These are phyloP conservation scores for Euschistus heros DNA, from an alignment of 1,140 invertebrate species.

Conservation along the genomic window DNA sequence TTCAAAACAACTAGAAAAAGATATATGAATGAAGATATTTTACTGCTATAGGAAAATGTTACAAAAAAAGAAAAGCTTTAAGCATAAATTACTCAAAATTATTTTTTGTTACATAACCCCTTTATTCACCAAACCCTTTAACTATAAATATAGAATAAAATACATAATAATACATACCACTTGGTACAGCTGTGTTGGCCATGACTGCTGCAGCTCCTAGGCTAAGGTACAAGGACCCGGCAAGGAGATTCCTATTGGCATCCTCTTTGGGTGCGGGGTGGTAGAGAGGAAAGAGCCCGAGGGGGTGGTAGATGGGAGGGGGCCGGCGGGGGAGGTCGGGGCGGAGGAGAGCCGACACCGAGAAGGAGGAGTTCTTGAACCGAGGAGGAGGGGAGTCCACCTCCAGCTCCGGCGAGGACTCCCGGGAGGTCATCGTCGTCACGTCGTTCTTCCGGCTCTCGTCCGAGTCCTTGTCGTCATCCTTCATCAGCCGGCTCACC, in stretches of 20 bases:
- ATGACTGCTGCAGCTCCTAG: conserved; percentile 41
- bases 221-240: conserved; percentile 49
- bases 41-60: too few relatives aligned
- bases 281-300: conserved; percentile 17
- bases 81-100: too few relatives aligned
- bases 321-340: conserved; percentile 55
- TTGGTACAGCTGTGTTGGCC: conserved; percentile 26
- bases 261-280: conserved; percentile 34
- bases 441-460: conserved; percentile 34
- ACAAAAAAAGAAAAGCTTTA: too few relatives aligned
- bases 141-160: too few relatives aligned
- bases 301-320: conserved; percentile 30
- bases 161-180: conserved; percentile 24
- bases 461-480: conserved; percentile 29
- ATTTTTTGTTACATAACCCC: too few relatives aligned
- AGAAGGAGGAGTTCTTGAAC: conserved; percentile 56
- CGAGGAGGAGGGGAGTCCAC: conserved; percentile 51
- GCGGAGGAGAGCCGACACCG: conserved; percentile 61
- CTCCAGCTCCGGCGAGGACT: conserved; percentile 55
- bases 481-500: conserved; percentile 50
- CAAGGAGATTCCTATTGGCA: conserved; percentile 38
- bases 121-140: too few relatives aligned
- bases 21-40: too few relatives aligned
- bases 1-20: too few relatives aligned
- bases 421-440: conserved; percentile 47